Conservation (phyloP, 2,888 invertebrate species). For the Phania funesta region DNA sequence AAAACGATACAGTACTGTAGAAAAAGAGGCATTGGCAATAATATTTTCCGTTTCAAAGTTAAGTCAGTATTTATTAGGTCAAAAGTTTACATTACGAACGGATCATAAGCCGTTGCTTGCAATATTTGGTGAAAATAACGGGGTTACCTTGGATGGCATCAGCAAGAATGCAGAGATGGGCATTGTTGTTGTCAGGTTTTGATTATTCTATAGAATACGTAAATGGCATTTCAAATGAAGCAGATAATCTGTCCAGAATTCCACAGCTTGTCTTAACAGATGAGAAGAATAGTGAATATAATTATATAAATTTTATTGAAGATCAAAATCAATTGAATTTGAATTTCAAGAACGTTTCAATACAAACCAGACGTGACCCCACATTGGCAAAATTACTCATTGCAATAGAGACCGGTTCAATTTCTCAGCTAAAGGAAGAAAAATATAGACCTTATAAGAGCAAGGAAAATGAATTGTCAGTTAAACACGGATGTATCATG, state of each 20-base stretch:
- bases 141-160: slow-evolving; percentile 60
- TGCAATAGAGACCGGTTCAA: slow-evolving; percentile 23
- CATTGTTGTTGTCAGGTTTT: slow-evolving; percentile 62
- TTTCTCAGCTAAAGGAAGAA: slow-evolving; percentile 19
- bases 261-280: slow-evolving; percentile 11
- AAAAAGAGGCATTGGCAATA: slow-evolving; percentile 64
- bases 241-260: slow-evolving; percentile 39
- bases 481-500: slow-evolving; percentile 56
- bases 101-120: slow-evolving; percentile 52
- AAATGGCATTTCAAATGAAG: slow-evolving; percentile 49
- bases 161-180: slow-evolving; percentile 58
- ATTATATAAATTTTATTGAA: slow-evolving; percentile 20
- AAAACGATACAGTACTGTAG: slow-evolving; percentile 61
- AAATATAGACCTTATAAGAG: slow-evolving; percentile 21
- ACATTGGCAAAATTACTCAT: slow-evolving; percentile 36
- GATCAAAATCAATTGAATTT: background rate
- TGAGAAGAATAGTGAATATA: background rate
- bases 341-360: background rate
- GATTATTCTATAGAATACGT: slow-evolving; percentile 59
- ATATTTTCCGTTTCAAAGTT: slow-evolving; percentile 52
- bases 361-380: slow-evolving; percentile 32
- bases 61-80: slow-evolving; percentile 56
- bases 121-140: slow-evolving; percentile 61
- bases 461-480: slow-evolving; percentile 45
- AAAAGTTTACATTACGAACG: slow-evolving; percentile 59